Evolutionary conservation across 2,888 invertebrate species (phyloP).

Genomic region (Urechis unicinctus): DNA sequence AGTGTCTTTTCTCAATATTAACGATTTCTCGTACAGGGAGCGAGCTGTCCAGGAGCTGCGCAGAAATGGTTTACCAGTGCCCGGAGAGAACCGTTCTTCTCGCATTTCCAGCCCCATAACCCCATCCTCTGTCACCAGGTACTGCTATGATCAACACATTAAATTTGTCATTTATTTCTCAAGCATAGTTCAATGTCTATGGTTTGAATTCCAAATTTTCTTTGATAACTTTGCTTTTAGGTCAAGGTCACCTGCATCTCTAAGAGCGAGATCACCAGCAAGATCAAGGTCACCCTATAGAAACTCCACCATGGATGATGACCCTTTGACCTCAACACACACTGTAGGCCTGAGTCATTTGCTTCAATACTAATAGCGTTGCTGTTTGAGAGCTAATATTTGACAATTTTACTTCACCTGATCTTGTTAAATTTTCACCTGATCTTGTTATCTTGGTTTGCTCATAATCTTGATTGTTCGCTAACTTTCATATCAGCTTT

Average conservation of each 20-base stretch:
- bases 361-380: too few species aligned
- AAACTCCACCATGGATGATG: not conserved
- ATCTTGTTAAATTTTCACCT: too few species aligned
- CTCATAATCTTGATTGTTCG: too few species aligned
- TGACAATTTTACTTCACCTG: too few species aligned
- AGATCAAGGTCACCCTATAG: not conserved
- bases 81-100: constrained; percentile 15
- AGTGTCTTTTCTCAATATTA: not conserved
- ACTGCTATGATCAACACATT: not conserved
- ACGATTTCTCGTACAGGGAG: constrained; percentile 29
- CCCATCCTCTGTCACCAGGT: not conserved
- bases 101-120: not conserved
- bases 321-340: not conserved
- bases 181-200: too few species aligned
- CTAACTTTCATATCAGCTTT: too few species aligned
- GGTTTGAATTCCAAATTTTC: not conserved
- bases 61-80: constrained; percentile 38
- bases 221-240: not conserved
- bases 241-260: too few species aligned
- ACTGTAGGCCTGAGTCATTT: too few species aligned
- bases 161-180: too few species aligned
- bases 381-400: too few species aligned
- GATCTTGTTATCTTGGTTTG: too few species aligned
- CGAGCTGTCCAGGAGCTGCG: constrained; percentile 46
- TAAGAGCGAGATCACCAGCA: too few species aligned